Evolutionary conservation across 2,797 vertebrate genomes (phyloP).

Genomic region (Ara ararauna): DNA sequence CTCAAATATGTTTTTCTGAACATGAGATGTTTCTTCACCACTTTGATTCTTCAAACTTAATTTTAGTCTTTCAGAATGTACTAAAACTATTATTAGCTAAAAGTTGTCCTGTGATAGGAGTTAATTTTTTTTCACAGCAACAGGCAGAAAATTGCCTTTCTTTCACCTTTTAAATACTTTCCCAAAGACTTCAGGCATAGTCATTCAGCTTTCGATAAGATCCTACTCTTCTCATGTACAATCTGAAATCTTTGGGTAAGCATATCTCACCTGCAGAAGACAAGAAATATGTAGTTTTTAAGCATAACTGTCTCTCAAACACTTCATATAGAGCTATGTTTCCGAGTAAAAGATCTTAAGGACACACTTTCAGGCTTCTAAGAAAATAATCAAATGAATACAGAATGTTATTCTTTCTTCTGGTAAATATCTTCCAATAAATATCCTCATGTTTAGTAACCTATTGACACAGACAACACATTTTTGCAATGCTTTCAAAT

Average conservation of each 20-base stretch:
- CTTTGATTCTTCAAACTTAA: not conserved
- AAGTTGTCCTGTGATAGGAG: not conserved
- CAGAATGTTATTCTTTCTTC: not conserved
- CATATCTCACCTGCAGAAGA: not conserved
- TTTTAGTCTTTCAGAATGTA: not conserved
- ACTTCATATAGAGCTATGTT: not conserved
- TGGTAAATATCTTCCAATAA: not conserved
- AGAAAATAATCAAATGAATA: not conserved
- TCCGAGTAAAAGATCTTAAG: not conserved
- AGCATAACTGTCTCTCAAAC: not conserved
- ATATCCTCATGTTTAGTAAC: not conserved
- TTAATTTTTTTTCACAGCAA: not conserved
- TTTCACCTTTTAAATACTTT: not conserved
- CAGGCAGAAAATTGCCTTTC: not conserved
- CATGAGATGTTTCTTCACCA: not conserved
- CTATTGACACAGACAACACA: not conserved
- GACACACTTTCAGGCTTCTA: not conserved
- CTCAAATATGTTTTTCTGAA: not conserved
- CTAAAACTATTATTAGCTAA: not conserved
- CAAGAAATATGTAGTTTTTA: not conserved
- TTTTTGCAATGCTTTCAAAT: not conserved
- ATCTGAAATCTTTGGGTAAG: not conserved
- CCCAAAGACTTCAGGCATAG: not conserved
- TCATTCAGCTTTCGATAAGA: not conserved
- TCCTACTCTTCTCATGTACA: not conserved